Percentiles rank a stretch among this genome's conserved stretches.
These are phyloP conservation scores for Takifugu rubripes DNA, from an alignment of 2,797 vertebrate species.

Conservation along the genomic window DNA sequence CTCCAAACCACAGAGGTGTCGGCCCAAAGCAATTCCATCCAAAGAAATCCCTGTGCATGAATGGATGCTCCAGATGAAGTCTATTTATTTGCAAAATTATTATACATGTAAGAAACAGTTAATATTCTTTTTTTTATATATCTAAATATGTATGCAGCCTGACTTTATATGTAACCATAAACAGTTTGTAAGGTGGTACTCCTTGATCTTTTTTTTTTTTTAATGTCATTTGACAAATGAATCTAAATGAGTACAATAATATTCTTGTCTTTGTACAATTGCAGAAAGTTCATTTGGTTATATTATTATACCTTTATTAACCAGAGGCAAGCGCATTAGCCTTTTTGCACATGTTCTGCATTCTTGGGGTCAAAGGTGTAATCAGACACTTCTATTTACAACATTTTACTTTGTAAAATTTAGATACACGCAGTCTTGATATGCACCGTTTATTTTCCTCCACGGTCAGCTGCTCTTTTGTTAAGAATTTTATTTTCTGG, in stretches of 20 bases:
- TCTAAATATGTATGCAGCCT: conserved; percentile 34
- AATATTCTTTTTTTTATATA: conserved; percentile 28
- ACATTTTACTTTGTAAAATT: conserved; percentile 32
- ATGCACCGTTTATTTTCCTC: conserved; percentile 63
- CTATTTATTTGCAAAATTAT: conserved; percentile 59
- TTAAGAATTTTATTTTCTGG: conserved; percentile 26
- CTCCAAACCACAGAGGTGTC: conserved; percentile 11
- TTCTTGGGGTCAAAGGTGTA: conserved; percentile 58
- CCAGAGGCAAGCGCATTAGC: conserved; percentile 37
- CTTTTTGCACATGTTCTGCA: conserved; percentile 53
- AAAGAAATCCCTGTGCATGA: conserved; percentile 40
- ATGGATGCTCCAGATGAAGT: conserved; percentile 35
- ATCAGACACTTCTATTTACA: conserved; percentile 66
- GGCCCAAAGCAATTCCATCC: conserved; percentile 10
- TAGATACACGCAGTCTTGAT: conserved; percentile 26
- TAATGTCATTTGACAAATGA: conserved; percentile 35
- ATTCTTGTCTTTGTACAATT: conserved; percentile 45
- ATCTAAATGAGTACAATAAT: conserved; percentile 19
- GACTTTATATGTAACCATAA: conserved; percentile 53
- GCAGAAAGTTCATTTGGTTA: conserved; percentile 35
- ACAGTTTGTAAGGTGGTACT: conserved; percentile 28
- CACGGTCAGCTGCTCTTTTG: conserved; percentile 49
- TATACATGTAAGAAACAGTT: conserved; percentile 15
- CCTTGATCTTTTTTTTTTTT: conserved; percentile 10
- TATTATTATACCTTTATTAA: conserved; percentile 26